These are phyloP conservation scores for Tuberolachnus salignus DNA, from an alignment of 2,888 invertebrate genomes.

Conservation along the genomic window DNA sequence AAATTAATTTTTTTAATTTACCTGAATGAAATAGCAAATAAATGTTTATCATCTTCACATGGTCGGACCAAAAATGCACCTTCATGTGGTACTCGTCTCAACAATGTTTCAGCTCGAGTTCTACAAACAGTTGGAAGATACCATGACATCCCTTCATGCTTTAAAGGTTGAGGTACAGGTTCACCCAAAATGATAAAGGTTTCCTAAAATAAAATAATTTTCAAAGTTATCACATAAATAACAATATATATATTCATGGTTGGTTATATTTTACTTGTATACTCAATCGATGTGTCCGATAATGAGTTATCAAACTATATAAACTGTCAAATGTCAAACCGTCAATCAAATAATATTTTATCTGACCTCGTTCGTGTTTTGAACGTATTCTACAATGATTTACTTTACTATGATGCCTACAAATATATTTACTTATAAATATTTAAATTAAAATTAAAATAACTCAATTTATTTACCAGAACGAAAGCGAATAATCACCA, in stretches of 20 bases:
- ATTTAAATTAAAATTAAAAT: slow-evolving; percentile 20
- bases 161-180: slow-evolving; percentile 93
- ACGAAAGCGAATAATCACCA: slow-evolving; percentile 93
- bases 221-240: background rate
- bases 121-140: slow-evolving; percentile 83
- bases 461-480: slow-evolving; percentile 69
- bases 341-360: slow-evolving; percentile 89
- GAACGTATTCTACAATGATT: slow-evolving; percentile 92
- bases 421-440: slow-evolving; percentile 57
- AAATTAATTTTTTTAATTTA: slow-evolving; percentile 61
- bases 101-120: slow-evolving; percentile 83
- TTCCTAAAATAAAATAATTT: slow-evolving; percentile 66
- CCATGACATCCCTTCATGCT: slow-evolving; percentile 93
- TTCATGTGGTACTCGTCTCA: slow-evolving; percentile 82
- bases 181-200: slow-evolving; percentile 86
- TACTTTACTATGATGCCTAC: slow-evolving; percentile 78
- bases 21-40: slow-evolving; percentile 94
- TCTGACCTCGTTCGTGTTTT: slow-evolving; percentile 85
- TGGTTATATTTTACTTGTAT: slow-evolving; percentile 70
- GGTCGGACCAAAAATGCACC: slow-evolving; percentile 94
- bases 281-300: slow-evolving; percentile 81
- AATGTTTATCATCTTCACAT: slow-evolving; percentile 83
- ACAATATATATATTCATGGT: background rate
- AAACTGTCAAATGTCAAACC: slow-evolving; percentile 87
- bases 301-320: slow-evolving; percentile 88